These are phyloP conservation scores for Petrocephalus schoutedeni DNA, from an alignment of 2,797 vertebrate genomes.

Conservation along the genomic window DNA sequence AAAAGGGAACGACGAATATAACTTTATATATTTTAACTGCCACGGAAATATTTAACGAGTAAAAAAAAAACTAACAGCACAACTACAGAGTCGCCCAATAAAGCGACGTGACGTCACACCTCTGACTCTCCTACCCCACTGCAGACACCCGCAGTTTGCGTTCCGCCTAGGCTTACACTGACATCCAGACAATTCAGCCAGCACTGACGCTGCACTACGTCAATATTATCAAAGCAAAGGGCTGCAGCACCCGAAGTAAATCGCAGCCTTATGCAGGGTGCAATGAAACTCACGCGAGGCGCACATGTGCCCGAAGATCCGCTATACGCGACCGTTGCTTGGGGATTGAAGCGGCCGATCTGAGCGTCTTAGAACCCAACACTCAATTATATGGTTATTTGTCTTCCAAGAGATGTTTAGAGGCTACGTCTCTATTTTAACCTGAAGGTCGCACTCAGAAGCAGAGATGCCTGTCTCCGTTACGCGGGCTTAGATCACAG, in stretches of 20 bases:
- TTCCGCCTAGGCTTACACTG: background rate
- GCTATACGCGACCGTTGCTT: background rate
- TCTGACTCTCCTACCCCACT: no score
- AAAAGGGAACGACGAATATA: no score
- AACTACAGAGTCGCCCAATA: no score
- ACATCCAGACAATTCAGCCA: constrained; percentile 41
- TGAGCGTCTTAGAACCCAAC: background rate
- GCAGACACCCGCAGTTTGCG: background rate
- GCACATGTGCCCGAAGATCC: constrained; percentile 23
- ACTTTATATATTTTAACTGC: no score
- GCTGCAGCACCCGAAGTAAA: constrained; percentile 44
- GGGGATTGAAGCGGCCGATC: background rate
- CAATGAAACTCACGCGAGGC: constrained; percentile 62
- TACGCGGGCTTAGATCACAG: background rate
- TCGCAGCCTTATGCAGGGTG: background rate
- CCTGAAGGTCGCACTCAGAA: background rate
- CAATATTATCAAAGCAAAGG: background rate
- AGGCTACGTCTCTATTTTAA: background rate
- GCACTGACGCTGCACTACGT: constrained; percentile 21
- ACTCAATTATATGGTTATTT: background rate
- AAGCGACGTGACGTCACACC: no score
- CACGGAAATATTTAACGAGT: no score
- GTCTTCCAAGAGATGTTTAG: background rate
- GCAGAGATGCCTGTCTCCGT: background rate
- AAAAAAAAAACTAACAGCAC: no score